Evolutionary conservation across 2,797 vertebrate species (phyloP).

Genomic region (Tadarida brasiliensis): DNA sequence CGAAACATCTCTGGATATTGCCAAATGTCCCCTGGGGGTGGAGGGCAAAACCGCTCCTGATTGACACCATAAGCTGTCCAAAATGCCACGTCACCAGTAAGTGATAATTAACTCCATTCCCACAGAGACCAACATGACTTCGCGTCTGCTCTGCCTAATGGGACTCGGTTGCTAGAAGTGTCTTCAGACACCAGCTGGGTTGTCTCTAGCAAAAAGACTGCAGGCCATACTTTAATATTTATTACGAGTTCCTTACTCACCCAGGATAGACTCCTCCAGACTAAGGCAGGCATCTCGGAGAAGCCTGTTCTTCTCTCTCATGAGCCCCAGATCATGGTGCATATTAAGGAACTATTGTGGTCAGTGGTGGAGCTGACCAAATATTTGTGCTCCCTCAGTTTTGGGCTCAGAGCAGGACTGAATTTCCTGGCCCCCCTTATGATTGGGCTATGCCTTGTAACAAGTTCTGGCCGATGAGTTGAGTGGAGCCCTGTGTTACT

Average conservation of each 20-base stretch:
- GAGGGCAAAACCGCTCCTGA: not conserved
- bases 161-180: not conserved
- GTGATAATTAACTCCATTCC: conserved; percentile 33
- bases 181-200: not conserved
- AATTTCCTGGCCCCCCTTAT: not conserved
- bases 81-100: conserved; percentile 30
- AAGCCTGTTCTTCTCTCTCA: conserved; percentile 9
- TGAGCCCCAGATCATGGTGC: not conserved
- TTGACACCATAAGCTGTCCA: not conserved
- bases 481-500: not conserved
- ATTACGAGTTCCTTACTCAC: not conserved
- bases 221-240: not conserved
- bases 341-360: not conserved
- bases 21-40: not conserved
- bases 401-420: not conserved
- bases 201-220: not conserved
- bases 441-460: not conserved
- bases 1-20: not conserved
- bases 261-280: not conserved
- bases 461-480: not conserved
- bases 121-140: not conserved
- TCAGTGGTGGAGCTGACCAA: not conserved
- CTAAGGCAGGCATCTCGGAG: not conserved
- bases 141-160: not conserved
- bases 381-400: not conserved